Conservation (phyloP, 2,888 invertebrate species). For the Xiphydria camelus region DNA sequence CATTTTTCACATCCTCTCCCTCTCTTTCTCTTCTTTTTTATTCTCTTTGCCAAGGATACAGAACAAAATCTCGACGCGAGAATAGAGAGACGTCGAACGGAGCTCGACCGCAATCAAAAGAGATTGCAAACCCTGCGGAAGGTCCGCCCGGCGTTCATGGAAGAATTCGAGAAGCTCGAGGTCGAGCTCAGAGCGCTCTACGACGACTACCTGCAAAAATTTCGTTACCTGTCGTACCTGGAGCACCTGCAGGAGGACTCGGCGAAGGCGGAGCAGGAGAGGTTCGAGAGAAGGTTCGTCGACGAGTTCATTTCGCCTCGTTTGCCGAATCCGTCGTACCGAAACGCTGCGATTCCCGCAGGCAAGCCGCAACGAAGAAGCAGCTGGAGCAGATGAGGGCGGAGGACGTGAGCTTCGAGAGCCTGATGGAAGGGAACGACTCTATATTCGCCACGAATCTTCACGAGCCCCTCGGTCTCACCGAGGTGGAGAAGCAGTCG, state of each 20-base stretch:
- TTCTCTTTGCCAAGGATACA: slow-evolving; percentile 65
- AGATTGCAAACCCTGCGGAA: slow-evolving; percentile 90
- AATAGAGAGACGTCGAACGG: slow-evolving; percentile 86
- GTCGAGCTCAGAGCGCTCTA: slow-evolving; percentile 81
- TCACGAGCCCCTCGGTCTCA: slow-evolving; percentile 43
- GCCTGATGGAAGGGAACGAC: slow-evolving; percentile 55
- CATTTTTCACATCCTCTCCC: too few relatives aligned
- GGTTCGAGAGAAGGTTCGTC: slow-evolving; percentile 70
- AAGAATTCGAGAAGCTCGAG: slow-evolving; percentile 91
- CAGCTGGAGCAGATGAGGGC: slow-evolving; percentile 63
- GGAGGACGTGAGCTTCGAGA: slow-evolving; percentile 61
- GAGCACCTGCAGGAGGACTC: slow-evolving; percentile 84
- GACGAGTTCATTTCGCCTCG: background rate
- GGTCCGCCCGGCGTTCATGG: slow-evolving; percentile 95
- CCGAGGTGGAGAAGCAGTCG: slow-evolving; percentile 38
- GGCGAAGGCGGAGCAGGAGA: slow-evolving; percentile 77
- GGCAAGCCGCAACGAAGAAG: slow-evolving; percentile 60
- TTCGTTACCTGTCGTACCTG: slow-evolving; percentile 85
- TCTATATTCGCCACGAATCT: slow-evolving; percentile 53
- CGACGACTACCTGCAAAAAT: slow-evolving; percentile 83
- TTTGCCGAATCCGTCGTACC: background rate
- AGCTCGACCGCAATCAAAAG: slow-evolving; percentile 91
- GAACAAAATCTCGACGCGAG: slow-evolving; percentile 89
- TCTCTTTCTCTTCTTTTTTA: too few relatives aligned
- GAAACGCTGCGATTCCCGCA: slow-evolving; percentile 13